These are phyloP conservation scores for Silvanus unidentatus DNA, from an alignment of 2,888 invertebrate genomes.

Conservation along the genomic window DNA sequence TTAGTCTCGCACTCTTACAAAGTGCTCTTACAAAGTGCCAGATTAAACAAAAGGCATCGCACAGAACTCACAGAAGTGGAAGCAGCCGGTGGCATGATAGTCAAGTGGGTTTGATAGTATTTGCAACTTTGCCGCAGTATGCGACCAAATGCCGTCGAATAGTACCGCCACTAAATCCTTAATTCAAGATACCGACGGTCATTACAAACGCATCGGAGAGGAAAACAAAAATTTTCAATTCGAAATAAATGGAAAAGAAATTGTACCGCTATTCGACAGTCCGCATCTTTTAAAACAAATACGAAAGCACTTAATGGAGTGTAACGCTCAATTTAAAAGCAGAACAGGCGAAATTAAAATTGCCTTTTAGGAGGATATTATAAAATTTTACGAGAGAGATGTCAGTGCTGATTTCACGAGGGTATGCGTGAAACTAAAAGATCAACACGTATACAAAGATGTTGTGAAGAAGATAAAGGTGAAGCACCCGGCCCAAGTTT, in stretches of 20 bases:
- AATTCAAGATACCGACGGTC: background rate
- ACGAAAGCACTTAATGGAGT: background rate
- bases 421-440: conserved; percentile 1
- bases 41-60: conserved; percentile 8
- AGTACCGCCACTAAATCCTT: conserved; percentile 7
- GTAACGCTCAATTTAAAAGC: background rate
- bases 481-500: conserved; percentile 8
- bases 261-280: conserved; percentile 12
- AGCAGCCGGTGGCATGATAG: conserved; percentile 10
- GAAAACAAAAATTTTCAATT: background rate
- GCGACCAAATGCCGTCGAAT: conserved; percentile 10
- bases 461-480: conserved; percentile 10
- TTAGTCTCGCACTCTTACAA: no score
- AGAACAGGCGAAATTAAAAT: no score
- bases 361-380: no score
- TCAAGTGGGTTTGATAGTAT: no score
- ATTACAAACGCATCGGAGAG: background rate
- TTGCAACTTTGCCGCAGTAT: conserved; percentile 8
- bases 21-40: no score
- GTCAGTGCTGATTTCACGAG: no score
- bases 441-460: conserved; percentile 6
- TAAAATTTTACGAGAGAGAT: no score
- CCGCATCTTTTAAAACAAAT: conserved; percentile 5
- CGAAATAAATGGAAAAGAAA: conserved; percentile 8
- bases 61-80: conserved; percentile 9